phyloP scores from a whole-genome alignment of 2,888 invertebrate species.

The Acheta domesticus region DNA sequence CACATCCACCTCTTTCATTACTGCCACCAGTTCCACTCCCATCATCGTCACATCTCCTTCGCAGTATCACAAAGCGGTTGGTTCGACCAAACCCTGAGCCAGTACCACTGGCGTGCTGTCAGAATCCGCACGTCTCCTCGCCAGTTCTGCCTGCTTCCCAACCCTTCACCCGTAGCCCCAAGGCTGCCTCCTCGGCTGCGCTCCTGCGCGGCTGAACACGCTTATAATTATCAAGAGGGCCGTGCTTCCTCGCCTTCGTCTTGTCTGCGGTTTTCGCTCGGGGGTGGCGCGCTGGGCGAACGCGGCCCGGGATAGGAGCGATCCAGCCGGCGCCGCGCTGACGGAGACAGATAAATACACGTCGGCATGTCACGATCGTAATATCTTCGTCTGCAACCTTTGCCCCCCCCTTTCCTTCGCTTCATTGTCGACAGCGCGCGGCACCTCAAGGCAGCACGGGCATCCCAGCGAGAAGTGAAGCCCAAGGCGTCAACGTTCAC shows the following conservation, averaged over 20 bases:
- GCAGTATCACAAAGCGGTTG: too few relatives aligned
- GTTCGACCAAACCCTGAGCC: too few relatives aligned
- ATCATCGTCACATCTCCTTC: too few relatives aligned
- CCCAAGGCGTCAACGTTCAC: not conserved
- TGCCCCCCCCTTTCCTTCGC: not conserved
- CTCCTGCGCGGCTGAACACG: conserved; percentile 1
- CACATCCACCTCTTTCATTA: too few relatives aligned
- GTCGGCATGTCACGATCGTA: not conserved
- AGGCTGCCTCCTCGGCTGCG: too few relatives aligned
- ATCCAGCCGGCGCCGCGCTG: not conserved
- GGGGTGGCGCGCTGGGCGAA: not conserved
- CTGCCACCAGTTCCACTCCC: too few relatives aligned
- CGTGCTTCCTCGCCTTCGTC: not conserved
- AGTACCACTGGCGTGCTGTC: too few relatives aligned
- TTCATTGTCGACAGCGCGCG: not conserved
- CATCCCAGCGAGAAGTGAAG: too few relatives aligned
- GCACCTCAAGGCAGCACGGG: too few relatives aligned
- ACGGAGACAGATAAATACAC: not conserved
- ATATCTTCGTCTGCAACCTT: conserved; percentile 7
- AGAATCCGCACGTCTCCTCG: not conserved
- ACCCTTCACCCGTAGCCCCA: not conserved
- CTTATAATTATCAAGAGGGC: not conserved
- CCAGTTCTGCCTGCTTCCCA: not conserved
- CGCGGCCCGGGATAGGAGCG: too few relatives aligned
- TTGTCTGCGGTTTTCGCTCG: not conserved